Conservation (phyloP, 2,888 invertebrate genomes). For the Ormia ochracea region DNA sequence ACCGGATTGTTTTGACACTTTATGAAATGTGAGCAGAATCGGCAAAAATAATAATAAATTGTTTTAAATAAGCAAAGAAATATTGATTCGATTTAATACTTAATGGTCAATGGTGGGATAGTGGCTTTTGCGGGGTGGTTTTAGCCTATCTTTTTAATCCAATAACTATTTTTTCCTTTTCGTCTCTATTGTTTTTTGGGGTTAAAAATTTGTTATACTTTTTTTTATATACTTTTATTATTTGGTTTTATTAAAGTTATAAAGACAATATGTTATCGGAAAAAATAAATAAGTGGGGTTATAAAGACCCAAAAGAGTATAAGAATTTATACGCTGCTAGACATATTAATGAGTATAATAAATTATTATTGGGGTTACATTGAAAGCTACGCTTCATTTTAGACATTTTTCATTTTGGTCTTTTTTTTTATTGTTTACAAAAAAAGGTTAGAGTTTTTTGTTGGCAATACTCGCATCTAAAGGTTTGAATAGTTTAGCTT, state of each 20-base stretch:
- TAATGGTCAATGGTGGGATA: conserved; percentile 46
- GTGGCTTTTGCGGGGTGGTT: conserved; percentile 40
- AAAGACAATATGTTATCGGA: conserved; percentile 46
- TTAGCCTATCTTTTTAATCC: neutral
- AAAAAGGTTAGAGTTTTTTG: conserved; percentile 1
- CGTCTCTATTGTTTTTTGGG: neutral
- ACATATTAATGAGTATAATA: conserved; percentile 59
- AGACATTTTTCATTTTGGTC: neutral
- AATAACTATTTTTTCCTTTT: conserved; percentile 18
- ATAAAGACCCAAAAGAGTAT: neutral
- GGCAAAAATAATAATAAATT: conserved; percentile 7
- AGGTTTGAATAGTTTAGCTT: neutral
- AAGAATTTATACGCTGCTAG: conserved; percentile 16
- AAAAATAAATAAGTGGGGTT: conserved; percentile 36
- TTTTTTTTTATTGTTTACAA: neutral
- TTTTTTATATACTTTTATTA: neutral
- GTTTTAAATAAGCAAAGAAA: neutral
- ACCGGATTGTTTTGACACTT: conserved; percentile 59
- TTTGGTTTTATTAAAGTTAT: conserved; percentile 39
- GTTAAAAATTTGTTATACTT: conserved; percentile 17
- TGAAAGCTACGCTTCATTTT: conserved; percentile 7
- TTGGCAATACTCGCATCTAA: neutral
- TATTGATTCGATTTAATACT: conserved; percentile 28
- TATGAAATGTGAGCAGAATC: conserved; percentile 48
- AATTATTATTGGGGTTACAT: conserved; percentile 48